These are phyloP conservation scores for Cavia aperea DNA, from an alignment of 2,113 vertebrate genomes.

Conservation along the genomic window DNA sequence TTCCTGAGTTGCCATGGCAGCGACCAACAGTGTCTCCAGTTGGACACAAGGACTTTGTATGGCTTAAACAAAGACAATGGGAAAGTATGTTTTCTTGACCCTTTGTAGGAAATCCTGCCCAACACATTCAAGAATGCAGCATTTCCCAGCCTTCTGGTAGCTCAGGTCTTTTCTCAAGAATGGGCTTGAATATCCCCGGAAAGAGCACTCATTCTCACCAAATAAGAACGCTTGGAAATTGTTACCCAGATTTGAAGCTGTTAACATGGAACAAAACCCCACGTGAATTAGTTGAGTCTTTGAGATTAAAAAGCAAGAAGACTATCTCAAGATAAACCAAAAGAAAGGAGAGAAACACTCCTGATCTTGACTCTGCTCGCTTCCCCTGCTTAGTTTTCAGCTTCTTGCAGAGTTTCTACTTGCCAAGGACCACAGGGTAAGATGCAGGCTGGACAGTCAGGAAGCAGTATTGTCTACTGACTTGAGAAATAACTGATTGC, in stretches of 20 bases:
- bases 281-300: neutral
- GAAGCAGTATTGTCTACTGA: neutral
- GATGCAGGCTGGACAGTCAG: neutral
- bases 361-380: neutral
- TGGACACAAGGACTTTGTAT: constrained; percentile 66
- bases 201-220: neutral
- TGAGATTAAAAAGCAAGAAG: neutral
- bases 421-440: neutral
- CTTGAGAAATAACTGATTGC: neutral
- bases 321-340: neutral
- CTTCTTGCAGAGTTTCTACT: neutral
- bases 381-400: neutral
- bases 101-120: constrained; percentile 79
- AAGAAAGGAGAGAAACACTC: neutral
- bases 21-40: constrained; percentile 57
- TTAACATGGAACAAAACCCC: neutral
- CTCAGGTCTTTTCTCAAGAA: constrained; percentile 13
- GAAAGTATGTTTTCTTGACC: constrained; percentile 80
- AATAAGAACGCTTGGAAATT: neutral
- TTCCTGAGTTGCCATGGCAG: constrained; percentile 70
- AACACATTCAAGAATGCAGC: constrained; percentile 64
- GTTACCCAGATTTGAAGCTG: neutral
- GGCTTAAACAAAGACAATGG: constrained; percentile 73
- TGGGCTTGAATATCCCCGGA: neutral
- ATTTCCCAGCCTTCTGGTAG: constrained; percentile 63